phyloP scores from a whole-genome alignment of 2,797 vertebrate genomes.

The Sebastes kiyomatsui region DNA sequence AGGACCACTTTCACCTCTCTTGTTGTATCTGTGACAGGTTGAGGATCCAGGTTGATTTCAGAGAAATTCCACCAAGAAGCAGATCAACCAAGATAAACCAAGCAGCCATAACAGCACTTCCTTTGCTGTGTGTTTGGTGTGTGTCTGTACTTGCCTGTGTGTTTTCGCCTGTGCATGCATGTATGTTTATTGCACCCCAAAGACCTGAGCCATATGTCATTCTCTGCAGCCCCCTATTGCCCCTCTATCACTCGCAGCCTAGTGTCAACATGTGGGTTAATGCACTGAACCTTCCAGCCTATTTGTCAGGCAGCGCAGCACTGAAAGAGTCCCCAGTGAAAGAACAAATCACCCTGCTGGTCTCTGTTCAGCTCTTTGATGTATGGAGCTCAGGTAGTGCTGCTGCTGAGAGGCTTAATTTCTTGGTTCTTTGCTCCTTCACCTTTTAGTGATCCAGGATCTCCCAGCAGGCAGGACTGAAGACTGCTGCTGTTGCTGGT shows the following conservation, averaged over 20 bases:
- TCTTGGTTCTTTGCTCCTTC: conserved; percentile 63
- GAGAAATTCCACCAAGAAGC: not conserved
- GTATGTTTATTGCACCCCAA: conserved; percentile 26
- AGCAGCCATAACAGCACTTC: not conserved
- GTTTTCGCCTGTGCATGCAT: not conserved
- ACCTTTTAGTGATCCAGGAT: conserved; percentile 52
- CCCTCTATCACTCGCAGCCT: conserved; percentile 17
- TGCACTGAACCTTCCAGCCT: conserved; percentile 51
- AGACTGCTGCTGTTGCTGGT: not conserved
- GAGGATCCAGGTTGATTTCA: not conserved
- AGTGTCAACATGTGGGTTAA: conserved; percentile 70
- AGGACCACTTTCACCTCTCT: conserved; percentile 28
- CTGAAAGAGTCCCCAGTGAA: conserved; percentile 51
- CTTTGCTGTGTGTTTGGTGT: not conserved
- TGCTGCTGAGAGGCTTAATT: conserved; percentile 69
- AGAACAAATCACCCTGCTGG: conserved; percentile 38
- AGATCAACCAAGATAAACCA: not conserved
- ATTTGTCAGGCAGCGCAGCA: conserved; percentile 49
- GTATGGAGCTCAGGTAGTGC: conserved; percentile 56
- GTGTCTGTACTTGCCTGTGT: not conserved
- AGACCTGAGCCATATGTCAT: conserved; percentile 39
- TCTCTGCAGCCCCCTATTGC: conserved; percentile 28
- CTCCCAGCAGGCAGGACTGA: conserved; percentile 36
- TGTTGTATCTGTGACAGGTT: not conserved
- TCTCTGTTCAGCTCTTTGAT: conserved; percentile 59